Evolutionary conservation across 1,140 invertebrate species (phyloP), one percentile per base, ranked within the genome.

Genomic region (Drosophila quadrilineata): DNA sequence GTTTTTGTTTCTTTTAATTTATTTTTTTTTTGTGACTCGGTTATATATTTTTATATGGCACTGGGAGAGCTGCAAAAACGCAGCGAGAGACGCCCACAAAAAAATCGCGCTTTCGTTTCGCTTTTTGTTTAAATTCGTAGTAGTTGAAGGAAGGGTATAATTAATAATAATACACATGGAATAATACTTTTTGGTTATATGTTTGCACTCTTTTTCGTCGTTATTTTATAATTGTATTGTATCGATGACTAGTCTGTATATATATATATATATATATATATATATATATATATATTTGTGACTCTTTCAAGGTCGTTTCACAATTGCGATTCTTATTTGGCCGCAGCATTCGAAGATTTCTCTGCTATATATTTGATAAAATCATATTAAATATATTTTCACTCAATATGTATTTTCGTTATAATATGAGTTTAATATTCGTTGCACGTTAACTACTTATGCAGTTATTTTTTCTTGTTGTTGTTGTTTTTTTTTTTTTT

Each of bases 261-360:
- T 68, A 58, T 48, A 19, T 46, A 28, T 9, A 26, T n/a, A n/a
- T n/a, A n/a, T n/a, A n/a, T n/a, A n/a, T n/a, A n/a, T n/a, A n/a
- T n/a, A n/a, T n/a, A n/a, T n/a, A n/a, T n/a, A 48, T 33, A 19
- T 48, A 17, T 73, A 40, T 41, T 50, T 62, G 79, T 54, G 68
- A 70, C 57, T 76, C 68, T 76, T 67, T 82, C 77, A 85, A 85
- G 73, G 79, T 85, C 70, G 77, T 74, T 56, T 53, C 31, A 45
- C 8, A 29, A 28, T 45, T 24, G 9, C 6, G 19, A n/a, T n/a
- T 54, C 6, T 36, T 29, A 45, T 26, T 31, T 48, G 16, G 10
- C 6, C 31, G 14, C 12, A n/a, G 10, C 35, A 17, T 49, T 49
- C 45, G 33, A 9, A 9, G 22, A 26, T 36, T 24, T 21, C 2